Base-by-base conservation (phyloP, 2,797 vertebrate species). In the Natrix natrix region DNA sequence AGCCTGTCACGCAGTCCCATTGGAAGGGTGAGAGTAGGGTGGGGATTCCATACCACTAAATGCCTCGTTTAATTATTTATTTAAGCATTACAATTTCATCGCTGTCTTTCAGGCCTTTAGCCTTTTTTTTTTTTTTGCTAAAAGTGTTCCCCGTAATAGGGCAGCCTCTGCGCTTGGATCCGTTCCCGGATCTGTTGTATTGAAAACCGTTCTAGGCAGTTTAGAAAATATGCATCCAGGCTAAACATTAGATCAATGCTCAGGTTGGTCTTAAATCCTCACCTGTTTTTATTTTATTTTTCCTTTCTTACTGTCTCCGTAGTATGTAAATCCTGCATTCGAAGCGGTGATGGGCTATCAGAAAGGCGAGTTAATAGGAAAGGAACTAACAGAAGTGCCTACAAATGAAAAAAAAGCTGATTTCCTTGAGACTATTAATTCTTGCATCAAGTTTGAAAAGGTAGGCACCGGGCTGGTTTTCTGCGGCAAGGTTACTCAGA, bases 281-380 rank as follows among this genome's bases (percentile, higher is more conserved):
- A 28, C 89, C 26, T 54, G 11, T 87, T 37, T 37, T 37, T 43
- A 91, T 1, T 55, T 87, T 48, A 2, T 48, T 56, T 93, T 74
- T 94, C 95, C 96, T 94, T 94, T 87, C 6, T 87, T 86, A 8
- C 4, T n/a, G 24, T 96, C 94, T 91, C 78, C 78, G 59, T 98
- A 99, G 99, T 99, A 99, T 37, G 99, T 99, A 96, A 99, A 99
- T 97, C 99, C 99, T 96, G 98, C 99, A 92, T 99, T 99, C 89
- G 99, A 99, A 98, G 98, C 98, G 95, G 98, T 98, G 93, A 99
- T 99, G 99, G 99, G 99, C 97, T 99, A 99, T 97, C 98, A 99
- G 97, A 98, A 98, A 96, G 98, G 98, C 83, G 99, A 99, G 97
- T 97, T 99, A 92, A 98, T 99, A 97, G 99, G 99, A 96, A 99